Percentiles rank a stretch among this genome's conserved stretches.
Conservation (phyloP, 2,888 invertebrate genomes). For the Apodemia mormo region DNA sequence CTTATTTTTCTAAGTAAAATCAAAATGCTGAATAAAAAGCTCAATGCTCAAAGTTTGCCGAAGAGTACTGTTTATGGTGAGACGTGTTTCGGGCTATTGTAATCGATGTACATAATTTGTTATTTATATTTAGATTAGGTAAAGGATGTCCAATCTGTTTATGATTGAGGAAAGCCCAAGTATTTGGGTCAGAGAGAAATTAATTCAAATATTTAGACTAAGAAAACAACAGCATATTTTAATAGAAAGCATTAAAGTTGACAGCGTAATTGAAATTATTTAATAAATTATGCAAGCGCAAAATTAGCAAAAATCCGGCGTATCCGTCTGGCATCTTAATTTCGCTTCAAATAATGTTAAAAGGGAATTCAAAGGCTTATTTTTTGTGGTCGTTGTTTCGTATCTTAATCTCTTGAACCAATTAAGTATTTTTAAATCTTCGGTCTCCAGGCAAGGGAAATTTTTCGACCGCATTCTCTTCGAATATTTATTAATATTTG, state of each 20-base stretch:
- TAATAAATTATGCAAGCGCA: slow-evolving; percentile 11
- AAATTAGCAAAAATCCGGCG: neutral
- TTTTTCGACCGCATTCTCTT: neutral
- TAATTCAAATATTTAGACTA: neutral
- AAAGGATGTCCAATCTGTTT: too few relatives aligned
- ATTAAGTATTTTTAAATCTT: slow-evolving; percentile 38
- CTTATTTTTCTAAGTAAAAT: too few relatives aligned
- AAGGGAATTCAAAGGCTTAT: slow-evolving; percentile 35
- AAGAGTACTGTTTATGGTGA: too few relatives aligned
- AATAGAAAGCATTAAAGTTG: neutral
- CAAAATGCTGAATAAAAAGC: too few relatives aligned
- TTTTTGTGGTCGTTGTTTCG: slow-evolving; percentile 37
- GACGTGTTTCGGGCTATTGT: too few relatives aligned
- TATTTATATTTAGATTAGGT: too few relatives aligned
- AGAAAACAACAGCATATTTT: neutral
- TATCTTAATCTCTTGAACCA: slow-evolving; percentile 39
- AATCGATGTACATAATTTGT: too few relatives aligned
- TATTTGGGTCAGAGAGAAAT: neutral
- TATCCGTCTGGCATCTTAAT: slow-evolving; percentile 36
- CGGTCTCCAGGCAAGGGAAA: slow-evolving; percentile 13
- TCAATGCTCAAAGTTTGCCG: too few relatives aligned
- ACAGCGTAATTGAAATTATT: neutral
- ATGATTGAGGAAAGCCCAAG: too few relatives aligned
- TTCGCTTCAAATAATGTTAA: slow-evolving; percentile 37
- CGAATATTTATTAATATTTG: slow-evolving; percentile 15